Percentiles rank a stretch among this genome's conserved stretches.
These are phyloP conservation scores for Melanocharis versteri DNA, from an alignment of 2,113 vertebrate genomes.

Conservation along the genomic window DNA sequence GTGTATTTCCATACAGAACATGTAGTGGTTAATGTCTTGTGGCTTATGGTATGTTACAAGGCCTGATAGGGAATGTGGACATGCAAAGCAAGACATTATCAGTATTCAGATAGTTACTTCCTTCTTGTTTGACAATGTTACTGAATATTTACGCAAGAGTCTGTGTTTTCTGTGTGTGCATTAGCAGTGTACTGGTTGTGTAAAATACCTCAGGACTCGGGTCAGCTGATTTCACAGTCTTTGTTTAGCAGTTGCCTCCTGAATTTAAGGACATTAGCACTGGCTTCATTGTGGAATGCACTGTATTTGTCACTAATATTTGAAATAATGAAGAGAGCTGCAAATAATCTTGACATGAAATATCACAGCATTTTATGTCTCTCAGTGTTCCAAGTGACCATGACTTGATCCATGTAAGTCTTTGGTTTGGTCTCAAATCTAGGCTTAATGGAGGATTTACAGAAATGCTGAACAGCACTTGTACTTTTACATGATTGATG, in stretches of 20 bases:
- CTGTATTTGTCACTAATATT: not conserved
- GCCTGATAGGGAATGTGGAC: not conserved
- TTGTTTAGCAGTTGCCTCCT: not conserved
- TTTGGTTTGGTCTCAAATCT: slow-evolving; percentile 46
- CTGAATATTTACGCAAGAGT: not conserved
- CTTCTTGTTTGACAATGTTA: not conserved
- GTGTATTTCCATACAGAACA: not conserved
- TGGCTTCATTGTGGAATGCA: not conserved
- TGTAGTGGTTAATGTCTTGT: not conserved
- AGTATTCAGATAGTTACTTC: not conserved
- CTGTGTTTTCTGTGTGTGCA: not conserved
- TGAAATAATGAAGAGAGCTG: slow-evolving; percentile 34
- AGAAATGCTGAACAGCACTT: slow-evolving; percentile 42
- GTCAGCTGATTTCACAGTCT: not conserved
- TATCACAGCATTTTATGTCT: slow-evolving; percentile 22
- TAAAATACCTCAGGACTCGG: not conserved
- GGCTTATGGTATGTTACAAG: rapidly evolving
- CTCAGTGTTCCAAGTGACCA: slow-evolving; percentile 40
- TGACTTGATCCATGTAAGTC: slow-evolving; percentile 43
- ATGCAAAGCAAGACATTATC: not conserved
- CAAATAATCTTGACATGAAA: slow-evolving; percentile 35
- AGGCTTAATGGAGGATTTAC: slow-evolving; percentile 61
- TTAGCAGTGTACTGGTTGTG: not conserved
- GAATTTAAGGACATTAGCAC: not conserved
- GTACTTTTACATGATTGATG: slow-evolving; percentile 49